Conservation (phyloP, 2,113 vertebrate species). For the Taurulus bubalis region DNA sequence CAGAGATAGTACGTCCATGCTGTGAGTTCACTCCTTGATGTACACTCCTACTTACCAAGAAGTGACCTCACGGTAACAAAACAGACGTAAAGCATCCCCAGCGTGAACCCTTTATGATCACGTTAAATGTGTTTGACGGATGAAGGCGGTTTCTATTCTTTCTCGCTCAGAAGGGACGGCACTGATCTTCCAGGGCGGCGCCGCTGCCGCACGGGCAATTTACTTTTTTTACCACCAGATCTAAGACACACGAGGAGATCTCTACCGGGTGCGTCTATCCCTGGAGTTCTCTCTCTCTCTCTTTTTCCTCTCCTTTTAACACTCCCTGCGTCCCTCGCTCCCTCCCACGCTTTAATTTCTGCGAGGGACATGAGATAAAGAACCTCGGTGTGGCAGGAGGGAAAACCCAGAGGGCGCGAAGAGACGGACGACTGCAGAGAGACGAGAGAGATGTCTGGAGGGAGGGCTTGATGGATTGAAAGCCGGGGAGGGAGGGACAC, state of each 20-base stretch:
- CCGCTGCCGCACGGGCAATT: too few species aligned
- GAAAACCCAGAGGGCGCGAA: constrained; percentile 26
- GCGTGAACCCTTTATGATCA: constrained; percentile 11
- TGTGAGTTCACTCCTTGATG: not conserved
- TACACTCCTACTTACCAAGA: not conserved
- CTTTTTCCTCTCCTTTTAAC: not conserved
- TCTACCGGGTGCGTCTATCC: constrained; percentile 26
- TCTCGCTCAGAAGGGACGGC: not conserved
- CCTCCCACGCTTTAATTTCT: constrained; percentile 40
- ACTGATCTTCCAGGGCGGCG: constrained; percentile 33
- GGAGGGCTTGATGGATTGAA: constrained; percentile 51
- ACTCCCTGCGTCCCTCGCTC: not conserved
- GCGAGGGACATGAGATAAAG: constrained; percentile 48
- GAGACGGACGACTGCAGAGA: constrained; percentile 29
- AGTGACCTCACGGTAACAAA: not conserved
- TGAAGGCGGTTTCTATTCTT: constrained; percentile 39
- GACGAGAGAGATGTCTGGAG: constrained; percentile 46
- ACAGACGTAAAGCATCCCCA: not conserved
- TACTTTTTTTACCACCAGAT: constrained; percentile 39
- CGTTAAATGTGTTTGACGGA: constrained; percentile 18
- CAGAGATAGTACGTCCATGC: not conserved
- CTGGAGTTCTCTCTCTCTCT: constrained; percentile 19
- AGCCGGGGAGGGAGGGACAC: constrained; percentile 5
- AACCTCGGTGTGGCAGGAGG: constrained; percentile 44
- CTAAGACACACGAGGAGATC: constrained; percentile 43